Percentiles rank a stretch among this genome's conserved stretches.
These are phyloP conservation scores for Pachyramphus minor DNA, from an alignment of 2,113 vertebrate species.

Conservation along the genomic window DNA sequence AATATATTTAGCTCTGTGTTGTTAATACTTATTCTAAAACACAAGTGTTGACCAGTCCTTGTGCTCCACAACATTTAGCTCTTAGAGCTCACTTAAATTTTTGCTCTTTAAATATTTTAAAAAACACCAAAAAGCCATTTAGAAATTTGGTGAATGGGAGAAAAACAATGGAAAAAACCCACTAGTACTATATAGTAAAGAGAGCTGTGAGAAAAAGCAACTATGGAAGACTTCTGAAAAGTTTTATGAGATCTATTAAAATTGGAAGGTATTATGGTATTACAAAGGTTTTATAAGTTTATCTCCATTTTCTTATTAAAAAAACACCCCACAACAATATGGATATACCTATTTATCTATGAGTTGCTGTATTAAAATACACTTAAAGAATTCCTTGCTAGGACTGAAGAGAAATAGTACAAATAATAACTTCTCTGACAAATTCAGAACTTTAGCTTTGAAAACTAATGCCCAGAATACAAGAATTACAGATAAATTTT, in stretches of 20 bases:
- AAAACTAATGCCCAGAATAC: neutral
- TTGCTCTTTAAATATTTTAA: neutral
- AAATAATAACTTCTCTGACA: neutral
- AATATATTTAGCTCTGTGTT: neutral
- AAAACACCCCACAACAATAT: neutral
- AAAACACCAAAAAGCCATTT: neutral
- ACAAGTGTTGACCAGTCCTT: neutral
- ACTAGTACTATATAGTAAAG: neutral
- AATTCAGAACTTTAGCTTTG: neutral
- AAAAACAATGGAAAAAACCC: neutral
- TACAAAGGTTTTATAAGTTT: neutral
- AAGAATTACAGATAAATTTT: neutral
- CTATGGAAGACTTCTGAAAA: neutral
- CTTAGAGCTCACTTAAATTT: neutral
- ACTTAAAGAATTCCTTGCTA: neutral
- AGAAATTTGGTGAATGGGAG: neutral
- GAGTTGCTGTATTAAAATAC: neutral
- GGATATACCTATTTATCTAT: neutral
- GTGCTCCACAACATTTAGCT: neutral
- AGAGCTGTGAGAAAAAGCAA: neutral
- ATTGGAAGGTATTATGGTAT: neutral
- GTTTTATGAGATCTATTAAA: neutral
- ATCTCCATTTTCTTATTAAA: neutral
- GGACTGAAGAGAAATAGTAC: neutral
- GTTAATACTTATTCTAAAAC: neutral